Conservation (phyloP, 2,797 vertebrate genomes). For the Pseudomugil tenellus region DNA sequence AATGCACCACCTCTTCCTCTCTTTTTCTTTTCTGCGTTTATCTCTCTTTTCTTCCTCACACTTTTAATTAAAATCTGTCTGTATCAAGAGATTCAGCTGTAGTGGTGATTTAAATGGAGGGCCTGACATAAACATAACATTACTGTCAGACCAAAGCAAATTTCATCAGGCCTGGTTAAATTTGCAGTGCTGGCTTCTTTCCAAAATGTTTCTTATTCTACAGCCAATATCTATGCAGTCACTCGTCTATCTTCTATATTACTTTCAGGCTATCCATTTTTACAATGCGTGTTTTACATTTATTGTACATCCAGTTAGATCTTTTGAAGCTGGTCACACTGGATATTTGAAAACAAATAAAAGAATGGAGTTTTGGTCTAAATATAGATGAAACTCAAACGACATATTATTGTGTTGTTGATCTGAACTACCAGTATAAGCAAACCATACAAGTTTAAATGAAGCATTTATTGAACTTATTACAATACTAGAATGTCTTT, state of each 20-base stretch:
- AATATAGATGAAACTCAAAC: not conserved
- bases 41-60: constrained; percentile 24
- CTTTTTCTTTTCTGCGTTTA: constrained; percentile 28
- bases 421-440: not conserved
- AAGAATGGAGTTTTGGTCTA: not conserved
- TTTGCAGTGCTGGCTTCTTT: constrained; percentile 67
- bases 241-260: constrained; percentile 40
- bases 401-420: not conserved
- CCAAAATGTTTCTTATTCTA: constrained; percentile 49
- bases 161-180: constrained; percentile 67
- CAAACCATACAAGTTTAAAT: not conserved
- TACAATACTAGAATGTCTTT: not conserved
- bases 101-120: constrained; percentile 72
- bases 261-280: constrained; percentile 8
- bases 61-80: constrained; percentile 77
- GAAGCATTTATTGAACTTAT: not conserved
- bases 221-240: constrained; percentile 53
- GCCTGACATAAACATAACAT: constrained; percentile 72
- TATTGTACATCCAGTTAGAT: constrained; percentile 18
- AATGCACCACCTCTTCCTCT: constrained; percentile 14
- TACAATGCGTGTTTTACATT: constrained; percentile 1
- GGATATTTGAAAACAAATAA: constrained; percentile 3
- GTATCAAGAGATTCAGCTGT: constrained; percentile 67
- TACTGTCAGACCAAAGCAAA: constrained; percentile 74
- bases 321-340: not conserved